Evolutionary conservation across 2,888 invertebrate genomes (phyloP), one percentile per base, ranked within the genome.

Genomic region (Lepetodrilus schrolli): DNA sequence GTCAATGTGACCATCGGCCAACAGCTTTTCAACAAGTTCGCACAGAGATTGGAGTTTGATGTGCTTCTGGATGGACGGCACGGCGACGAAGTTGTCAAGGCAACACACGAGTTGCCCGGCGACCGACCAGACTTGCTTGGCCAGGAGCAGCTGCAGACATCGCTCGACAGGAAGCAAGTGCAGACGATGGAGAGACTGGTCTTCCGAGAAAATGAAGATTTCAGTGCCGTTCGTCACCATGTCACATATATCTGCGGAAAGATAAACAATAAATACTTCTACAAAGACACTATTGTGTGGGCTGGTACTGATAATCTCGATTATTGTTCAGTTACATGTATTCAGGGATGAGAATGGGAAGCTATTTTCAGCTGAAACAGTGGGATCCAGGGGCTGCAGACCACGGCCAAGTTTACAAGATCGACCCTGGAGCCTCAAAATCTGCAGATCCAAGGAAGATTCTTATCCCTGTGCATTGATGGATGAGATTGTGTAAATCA

Each of bases 161-260:
- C 48, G 43, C 34, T 70, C 71, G 21, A 75, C 50, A 37, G 84
- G 80, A 23, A 83, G 73, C 1, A 88, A 76, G 4, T 80, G 73
- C 10, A 86, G 50, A 66, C 81, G 82, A n/a, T 74, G 80, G 0
- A 88, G 74, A 38, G 82, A 69, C 75, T 78, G 78, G 26, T 77
- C 75, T 4, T 73, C 75, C 4, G 80, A 71, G 72, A 85, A 84
- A 26, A 88, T 68, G 76, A 83, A 87, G 10, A 86, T 66, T 38
- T 86, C 81, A 37, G 77, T 78, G 2, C 75, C 77, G 26, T 75
- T 69, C 48, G 78, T 79, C 34, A 74, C 74, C 2, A 84, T 51
- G 58, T 84, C 83, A 13, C 48, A 71, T 58, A 84, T 79, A 50
- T 76, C 86, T 85, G 80, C 10, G 78, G 79, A 1, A 50, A 68